A percentile compares a stretch with the other conserved stretches of the same genome.
Evolutionary conservation across 2,797 vertebrate species (phyloP).

Genomic region (Ataeniobius toweri): DNA sequence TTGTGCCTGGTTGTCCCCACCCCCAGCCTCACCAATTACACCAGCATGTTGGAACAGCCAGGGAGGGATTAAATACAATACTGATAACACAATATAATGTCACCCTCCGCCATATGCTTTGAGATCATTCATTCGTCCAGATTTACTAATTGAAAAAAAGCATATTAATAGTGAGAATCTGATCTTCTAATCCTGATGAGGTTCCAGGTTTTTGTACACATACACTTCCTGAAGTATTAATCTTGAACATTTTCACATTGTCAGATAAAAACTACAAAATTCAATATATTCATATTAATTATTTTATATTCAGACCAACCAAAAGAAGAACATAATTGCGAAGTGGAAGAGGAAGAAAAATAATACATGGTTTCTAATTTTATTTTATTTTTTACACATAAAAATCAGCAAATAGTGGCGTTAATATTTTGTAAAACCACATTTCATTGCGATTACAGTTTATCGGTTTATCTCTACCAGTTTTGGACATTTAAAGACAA

Average conservation of each 20-base stretch:
- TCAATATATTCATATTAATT: not conserved
- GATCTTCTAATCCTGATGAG: constrained; percentile 44
- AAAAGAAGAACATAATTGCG: not conserved
- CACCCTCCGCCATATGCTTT: constrained; percentile 68
- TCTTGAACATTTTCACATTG: not conserved
- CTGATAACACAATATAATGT: constrained; percentile 72
- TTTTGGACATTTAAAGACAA: not conserved
- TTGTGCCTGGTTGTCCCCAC: constrained; percentile 45
- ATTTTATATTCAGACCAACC: not conserved
- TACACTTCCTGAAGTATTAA: not conserved
- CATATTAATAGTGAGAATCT: constrained; percentile 70
- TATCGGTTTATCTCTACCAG: not conserved
- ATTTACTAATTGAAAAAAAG: constrained; percentile 74
- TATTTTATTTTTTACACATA: not conserved
- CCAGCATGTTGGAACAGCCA: constrained; percentile 64
- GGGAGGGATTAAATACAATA: constrained; percentile 66
- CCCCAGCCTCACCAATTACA: constrained; percentile 70
- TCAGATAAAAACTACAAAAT: not conserved
- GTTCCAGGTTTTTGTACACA: constrained; percentile 1
- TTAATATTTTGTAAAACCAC: not conserved
- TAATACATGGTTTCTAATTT: not conserved
- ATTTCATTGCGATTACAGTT: not conserved
- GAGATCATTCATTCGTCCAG: constrained; percentile 72
- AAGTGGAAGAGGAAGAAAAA: not conserved
- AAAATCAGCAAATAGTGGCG: not conserved